Conservation (phyloP, 2,797 vertebrate genomes). For the Phylloscopus collybita region DNA sequence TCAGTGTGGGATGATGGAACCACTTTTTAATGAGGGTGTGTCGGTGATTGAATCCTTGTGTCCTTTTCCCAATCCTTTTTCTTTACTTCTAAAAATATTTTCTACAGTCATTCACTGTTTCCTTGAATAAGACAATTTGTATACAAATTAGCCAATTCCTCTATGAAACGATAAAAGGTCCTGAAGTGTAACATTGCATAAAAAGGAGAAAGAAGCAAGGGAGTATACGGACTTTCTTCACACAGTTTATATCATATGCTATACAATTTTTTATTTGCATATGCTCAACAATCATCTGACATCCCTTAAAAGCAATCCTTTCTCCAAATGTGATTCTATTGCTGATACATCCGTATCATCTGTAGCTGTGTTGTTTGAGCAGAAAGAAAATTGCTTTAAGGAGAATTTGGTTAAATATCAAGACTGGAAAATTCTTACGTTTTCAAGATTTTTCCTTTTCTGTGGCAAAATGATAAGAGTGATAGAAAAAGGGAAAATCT, state of each 20-base stretch:
- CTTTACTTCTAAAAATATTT: constrained; percentile 23
- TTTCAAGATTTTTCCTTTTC: background rate
- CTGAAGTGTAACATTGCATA: background rate
- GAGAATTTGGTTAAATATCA: background rate
- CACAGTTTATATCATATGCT: background rate
- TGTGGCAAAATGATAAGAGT: background rate
- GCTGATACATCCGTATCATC: background rate
- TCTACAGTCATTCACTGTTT: background rate
- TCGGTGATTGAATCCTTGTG: background rate
- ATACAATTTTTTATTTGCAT: background rate
- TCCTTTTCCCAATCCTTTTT: background rate
- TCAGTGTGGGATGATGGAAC: background rate
- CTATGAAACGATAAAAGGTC: background rate
- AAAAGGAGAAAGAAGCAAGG: background rate
- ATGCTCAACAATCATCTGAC: background rate
- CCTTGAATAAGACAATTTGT: background rate
- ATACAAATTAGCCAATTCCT: background rate
- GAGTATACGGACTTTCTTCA: background rate
- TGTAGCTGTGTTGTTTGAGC: background rate
- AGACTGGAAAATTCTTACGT: background rate
- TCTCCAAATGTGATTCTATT: background rate
- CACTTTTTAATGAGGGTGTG: background rate
- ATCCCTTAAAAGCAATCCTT: background rate
- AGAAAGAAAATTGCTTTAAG: background rate
- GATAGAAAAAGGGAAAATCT: background rate